Base-by-base conservation (phyloP, 1,140 invertebrate genomes). In the Philopotamus ludificatus region DNA sequence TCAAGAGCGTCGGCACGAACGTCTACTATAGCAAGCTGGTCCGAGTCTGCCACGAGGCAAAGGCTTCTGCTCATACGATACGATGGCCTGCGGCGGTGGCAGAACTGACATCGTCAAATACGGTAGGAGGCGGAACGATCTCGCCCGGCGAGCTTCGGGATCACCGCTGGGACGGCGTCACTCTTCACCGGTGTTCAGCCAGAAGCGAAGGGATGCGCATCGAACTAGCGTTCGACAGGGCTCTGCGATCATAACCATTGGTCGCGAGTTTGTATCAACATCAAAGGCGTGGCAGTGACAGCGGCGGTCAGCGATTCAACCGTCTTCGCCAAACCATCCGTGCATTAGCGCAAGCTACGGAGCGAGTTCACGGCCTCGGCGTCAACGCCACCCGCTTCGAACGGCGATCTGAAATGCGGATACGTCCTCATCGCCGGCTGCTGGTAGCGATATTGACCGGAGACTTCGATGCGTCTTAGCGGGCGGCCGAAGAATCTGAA, bases 181-280 rank as follows among this genome's bases (percentile, higher is more conserved):
- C 82, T 99, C 0, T 99, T 93, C 79, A 95, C 89, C 18, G 92
- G n/a, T 94, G 1, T 99, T 97, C 79, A 90, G 94, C 66, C 89
- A 93, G 72, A n/a, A 91, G 91, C 73, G 87, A 91, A 72, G 83
- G 84, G 15, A 83, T 83, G 57, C 87, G 86, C 70, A n/a, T 86
- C 85, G 25, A 89, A 88, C 68, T 84, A 85, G 50, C 90, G n/a
- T n/a, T n/a, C 92, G 0, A 85, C 85, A 15, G 72, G 86, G 79
- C 72, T 90, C 79, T 83, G 88, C 8, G 96, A 82, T 99, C 62
- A 94, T 95, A 78, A 85, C 89, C 3, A 94, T 99, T 58, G 85
- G 95, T 8, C 82, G 93, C 26, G 95, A 95, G 76, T 99, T 99
- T 79, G 98, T 97, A 86, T 94, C 77, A 99, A 99, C 75, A 98